These are phyloP conservation scores for Horisme vitalbata DNA, from an alignment of 2,888 invertebrate species.

Conservation along the genomic window DNA sequence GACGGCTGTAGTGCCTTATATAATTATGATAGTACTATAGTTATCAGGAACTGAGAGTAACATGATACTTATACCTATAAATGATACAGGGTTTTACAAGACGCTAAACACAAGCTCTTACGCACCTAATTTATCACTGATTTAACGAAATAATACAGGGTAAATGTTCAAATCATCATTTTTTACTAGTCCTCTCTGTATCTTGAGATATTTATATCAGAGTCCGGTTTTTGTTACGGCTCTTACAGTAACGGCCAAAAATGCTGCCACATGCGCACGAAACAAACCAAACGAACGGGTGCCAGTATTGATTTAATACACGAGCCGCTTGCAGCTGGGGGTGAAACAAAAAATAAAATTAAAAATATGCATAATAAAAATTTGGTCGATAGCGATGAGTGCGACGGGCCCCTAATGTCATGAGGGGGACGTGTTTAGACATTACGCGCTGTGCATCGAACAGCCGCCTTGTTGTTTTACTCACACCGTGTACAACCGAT, in stretches of 20 bases:
- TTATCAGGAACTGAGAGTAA: too few species aligned
- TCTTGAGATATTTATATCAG: background rate
- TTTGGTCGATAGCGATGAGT: constrained; percentile 70
- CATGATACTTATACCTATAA: too few species aligned
- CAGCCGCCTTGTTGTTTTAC: background rate
- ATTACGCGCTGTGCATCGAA: constrained; percentile 29
- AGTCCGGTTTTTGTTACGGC: constrained; percentile 2
- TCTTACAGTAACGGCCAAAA: constrained; percentile 18
- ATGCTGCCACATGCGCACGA: constrained; percentile 21
- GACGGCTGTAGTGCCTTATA: too few species aligned
- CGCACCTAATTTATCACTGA: too few species aligned
- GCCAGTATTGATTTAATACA: constrained; percentile 43
- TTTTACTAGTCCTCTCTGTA: background rate
- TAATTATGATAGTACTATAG: too few species aligned
- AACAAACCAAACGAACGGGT: constrained; percentile 36
- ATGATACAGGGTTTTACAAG: too few species aligned
- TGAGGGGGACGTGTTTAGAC: constrained; percentile 51
- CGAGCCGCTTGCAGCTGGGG: constrained; percentile 48
- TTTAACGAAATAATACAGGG: too few species aligned
- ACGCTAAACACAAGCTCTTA: too few species aligned
- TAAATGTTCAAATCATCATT: too few species aligned
- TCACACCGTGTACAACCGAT: too few species aligned
- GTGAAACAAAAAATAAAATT: constrained; percentile 72
- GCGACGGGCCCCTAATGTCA: constrained; percentile 51
- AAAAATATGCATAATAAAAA: constrained; percentile 79